Percentiles rank a stretch among this genome's conserved stretches.
phyloP scores from a whole-genome alignment of 1,140 invertebrate genomes.

The Ostrea denselamellosa region DNA sequence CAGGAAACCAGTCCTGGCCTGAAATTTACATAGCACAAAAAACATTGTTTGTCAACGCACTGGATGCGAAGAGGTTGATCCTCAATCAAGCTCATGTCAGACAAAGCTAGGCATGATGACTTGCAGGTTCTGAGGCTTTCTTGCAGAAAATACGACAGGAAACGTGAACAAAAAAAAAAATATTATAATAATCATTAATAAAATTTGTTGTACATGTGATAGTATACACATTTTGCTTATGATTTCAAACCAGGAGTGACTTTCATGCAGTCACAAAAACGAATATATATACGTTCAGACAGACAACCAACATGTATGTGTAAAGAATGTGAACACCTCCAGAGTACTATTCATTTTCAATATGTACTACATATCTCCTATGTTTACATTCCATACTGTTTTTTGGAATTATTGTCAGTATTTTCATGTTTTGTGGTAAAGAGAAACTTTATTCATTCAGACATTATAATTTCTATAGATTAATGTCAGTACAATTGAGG shows the following conservation, averaged over 20 bases:
- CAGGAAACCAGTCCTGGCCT: constrained; percentile 74
- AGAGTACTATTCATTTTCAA: background rate
- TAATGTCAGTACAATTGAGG: too few species aligned
- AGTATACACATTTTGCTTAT: background rate
- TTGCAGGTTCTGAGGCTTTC: too few species aligned
- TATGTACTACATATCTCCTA: too few species aligned
- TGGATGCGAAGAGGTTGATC: background rate
- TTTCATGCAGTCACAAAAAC: background rate
- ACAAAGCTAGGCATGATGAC: background rate
- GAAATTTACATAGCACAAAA: constrained; percentile 59
- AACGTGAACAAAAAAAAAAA: too few species aligned
- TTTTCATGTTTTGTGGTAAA: too few species aligned
- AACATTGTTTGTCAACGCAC: constrained; percentile 8
- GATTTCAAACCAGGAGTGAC: constrained; percentile 6
- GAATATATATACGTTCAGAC: background rate
- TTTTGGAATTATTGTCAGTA: too few species aligned
- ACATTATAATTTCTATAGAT: too few species aligned
- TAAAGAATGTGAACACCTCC: background rate
- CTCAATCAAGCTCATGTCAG: background rate
- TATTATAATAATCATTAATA: too few species aligned
- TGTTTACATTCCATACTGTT: too few species aligned
- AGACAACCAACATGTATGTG: background rate
- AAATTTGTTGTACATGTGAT: too few species aligned
- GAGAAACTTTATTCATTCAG: too few species aligned
- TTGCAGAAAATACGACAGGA: too few species aligned